Base-by-base conservation (phyloP, 2,888 invertebrate species). In the Bhutanitis thaidina region DNA sequence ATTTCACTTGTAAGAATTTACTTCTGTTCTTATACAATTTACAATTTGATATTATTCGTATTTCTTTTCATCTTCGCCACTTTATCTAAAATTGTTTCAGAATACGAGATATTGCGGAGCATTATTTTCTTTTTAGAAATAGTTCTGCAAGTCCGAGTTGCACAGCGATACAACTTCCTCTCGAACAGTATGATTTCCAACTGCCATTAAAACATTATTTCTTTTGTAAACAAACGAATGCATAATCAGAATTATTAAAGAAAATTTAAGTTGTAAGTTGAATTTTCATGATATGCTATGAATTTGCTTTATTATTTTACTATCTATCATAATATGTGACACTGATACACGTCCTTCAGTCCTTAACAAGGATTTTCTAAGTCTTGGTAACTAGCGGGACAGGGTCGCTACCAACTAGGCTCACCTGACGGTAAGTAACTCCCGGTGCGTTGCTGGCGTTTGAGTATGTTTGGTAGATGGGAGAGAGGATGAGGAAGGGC, bases 131-230 rank as follows among this genome's bases (percentile, higher is more conserved):
- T 49, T 43, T 29, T 8, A 49, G 30, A 43, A 37, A 49, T 37
- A 36, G 41, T 43, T 8, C 35, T 35, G 29, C 30, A 35, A 29
- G 43, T 37, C 37, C 36, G 16, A 29, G 43, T 20, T 37, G 49
- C 37, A 41, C 36, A 29, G 29, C 49, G 49, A 49, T 49, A 37
- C 49, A 49, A 43, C 43, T 49, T 49, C 49, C 49, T 49, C 43
- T 49, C 20, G 43, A 43, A 30, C 36, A 30, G 30, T 30, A 43
- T 41, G 30, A 43, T 37, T 43, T 43, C 16, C 49, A 37, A 43
- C 37, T 30, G 15, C 29, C 16, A 20, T 13, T n/a, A 14, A 30
- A 43, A 25, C 20, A 25, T 39, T 52, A 48, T 48, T 37, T 43
- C 27, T 46, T 41, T 15, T 27, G 15, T 40, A 40, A 40, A 40